These are phyloP conservation scores for Dendrocopos noguchii DNA, from an alignment of 2,113 vertebrate genomes.

Conservation along the genomic window DNA sequence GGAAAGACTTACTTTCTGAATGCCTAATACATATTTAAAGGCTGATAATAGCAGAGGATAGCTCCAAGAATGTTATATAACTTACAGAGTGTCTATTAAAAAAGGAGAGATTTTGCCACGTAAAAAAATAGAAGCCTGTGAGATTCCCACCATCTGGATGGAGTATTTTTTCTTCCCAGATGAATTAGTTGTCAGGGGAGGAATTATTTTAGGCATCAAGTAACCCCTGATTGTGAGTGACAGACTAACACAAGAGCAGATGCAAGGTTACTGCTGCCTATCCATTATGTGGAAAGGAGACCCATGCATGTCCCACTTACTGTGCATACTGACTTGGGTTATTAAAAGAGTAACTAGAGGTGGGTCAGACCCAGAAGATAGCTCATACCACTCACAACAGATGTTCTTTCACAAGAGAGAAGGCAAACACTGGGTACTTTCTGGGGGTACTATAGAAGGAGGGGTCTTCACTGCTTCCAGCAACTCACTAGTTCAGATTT, in stretches of 20 bases:
- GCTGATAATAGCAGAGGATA: neutral
- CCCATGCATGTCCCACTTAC: constrained; percentile 25
- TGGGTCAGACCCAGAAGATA: constrained; percentile 14
- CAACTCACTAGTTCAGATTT: neutral
- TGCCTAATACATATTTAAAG: constrained; percentile 7
- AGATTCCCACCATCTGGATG: constrained; percentile 70
- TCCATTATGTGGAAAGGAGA: constrained; percentile 48
- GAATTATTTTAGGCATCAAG: constrained; percentile 74
- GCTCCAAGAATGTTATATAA: constrained; percentile 61
- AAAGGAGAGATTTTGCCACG: constrained; percentile 8
- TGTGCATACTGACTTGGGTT: constrained; percentile 8
- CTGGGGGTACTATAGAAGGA: neutral
- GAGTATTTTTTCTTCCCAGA: constrained; percentile 70
- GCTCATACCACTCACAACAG: constrained; percentile 4
- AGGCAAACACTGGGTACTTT: neutral
- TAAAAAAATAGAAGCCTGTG: constrained; percentile 5
- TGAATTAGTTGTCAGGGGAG: constrained; percentile 68
- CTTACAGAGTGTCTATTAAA: constrained; percentile 14
- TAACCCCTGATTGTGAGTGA: constrained; percentile 69
- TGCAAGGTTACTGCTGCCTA: constrained; percentile 52
- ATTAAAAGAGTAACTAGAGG: constrained; percentile 28
- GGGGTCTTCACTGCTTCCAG: neutral
- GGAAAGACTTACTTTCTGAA: constrained; percentile 46
- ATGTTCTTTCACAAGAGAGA: constrained; percentile 1
- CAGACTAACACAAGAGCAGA: constrained; percentile 71